Evolutionary conservation across 2,113 vertebrate genomes (phyloP), one percentile per base, ranked within the genome.

Genomic region (Fregetta grallaria): DNA sequence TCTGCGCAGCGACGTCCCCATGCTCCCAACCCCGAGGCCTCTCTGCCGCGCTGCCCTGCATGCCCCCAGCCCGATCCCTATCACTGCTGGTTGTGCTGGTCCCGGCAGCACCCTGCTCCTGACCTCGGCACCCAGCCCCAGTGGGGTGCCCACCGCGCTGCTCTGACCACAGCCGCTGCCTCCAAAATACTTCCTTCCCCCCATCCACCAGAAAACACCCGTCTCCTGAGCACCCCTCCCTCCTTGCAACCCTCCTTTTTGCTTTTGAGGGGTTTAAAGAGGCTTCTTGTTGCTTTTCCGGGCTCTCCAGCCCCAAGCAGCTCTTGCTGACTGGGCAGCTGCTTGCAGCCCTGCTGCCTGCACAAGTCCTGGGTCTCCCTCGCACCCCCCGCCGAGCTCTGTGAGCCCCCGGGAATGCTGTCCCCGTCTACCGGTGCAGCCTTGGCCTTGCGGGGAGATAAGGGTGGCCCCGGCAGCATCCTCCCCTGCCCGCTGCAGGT

Each of bases 341-440:
- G 50, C 59, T 65, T 63, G 73, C 62, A 38, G 32, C 52, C 63
- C 79, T 2, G 23, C 67, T 77, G 3, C 42, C 73, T 63, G 45
- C 80, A 23, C 38, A 3, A 47, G 26, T 52, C 29, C 75, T 3
- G 2, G 15, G 17, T 62, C 22, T 49, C 30, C 58, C 26, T 45
- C 1, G 0, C 0, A 0, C 30, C 26, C 58, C 92, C 58, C 11
- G 49, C 76, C 0, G 2, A 81, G 91, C 74, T 45, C 70, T 23
- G 36, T 4, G 70, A 63, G 27, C 56, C 67, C 4, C 6, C 66
- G 79, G 89, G 91, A 96, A 25, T 16, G 8, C 36, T 0, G 0
- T n/a, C 26, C 74, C 15, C 2, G 1, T 10, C 59, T 52, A 44
- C 72, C 10, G 36, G 50, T 15, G 8, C 81, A 88, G 87, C 89